Conservation (phyloP, 1,140 invertebrate species). For the Formica selysi region DNA sequence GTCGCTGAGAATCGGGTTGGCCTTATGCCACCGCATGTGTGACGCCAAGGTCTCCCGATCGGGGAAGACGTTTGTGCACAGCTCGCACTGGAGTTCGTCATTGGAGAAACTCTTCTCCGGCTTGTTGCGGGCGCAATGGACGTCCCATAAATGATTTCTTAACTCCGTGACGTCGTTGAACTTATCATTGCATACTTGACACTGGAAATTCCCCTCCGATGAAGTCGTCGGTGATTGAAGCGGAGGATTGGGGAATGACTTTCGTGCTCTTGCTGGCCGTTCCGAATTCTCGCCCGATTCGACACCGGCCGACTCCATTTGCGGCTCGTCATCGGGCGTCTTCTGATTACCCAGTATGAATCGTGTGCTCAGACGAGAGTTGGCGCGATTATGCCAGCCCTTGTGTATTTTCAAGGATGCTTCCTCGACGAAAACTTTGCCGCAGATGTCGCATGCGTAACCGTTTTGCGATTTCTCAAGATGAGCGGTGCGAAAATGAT, state of each 20-base stretch:
- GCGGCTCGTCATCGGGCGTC: neutral
- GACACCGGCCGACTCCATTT: neutral
- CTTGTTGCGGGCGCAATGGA: slow-evolving; percentile 83
- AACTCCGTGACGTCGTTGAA: slow-evolving; percentile 81
- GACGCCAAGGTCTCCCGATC: slow-evolving; percentile 87
- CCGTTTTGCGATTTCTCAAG: slow-evolving; percentile 77
- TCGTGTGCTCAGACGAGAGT: slow-evolving; percentile 42
- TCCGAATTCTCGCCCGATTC: slow-evolving; percentile 9
- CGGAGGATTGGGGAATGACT: slow-evolving; percentile 79
- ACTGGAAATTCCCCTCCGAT: slow-evolving; percentile 74
- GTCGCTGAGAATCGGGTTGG: slow-evolving; percentile 80
- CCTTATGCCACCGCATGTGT: slow-evolving; percentile 86
- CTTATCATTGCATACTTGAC: slow-evolving; percentile 84
- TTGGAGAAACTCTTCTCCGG: slow-evolving; percentile 79
- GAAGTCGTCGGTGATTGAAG: slow-evolving; percentile 51
- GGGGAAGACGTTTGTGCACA: slow-evolving; percentile 88
- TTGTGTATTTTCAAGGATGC: slow-evolving; percentile 87
- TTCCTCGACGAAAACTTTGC: slow-evolving; percentile 87
- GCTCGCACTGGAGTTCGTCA: slow-evolving; percentile 87
- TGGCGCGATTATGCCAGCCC: slow-evolving; percentile 86
- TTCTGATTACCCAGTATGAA: slow-evolving; percentile 7
- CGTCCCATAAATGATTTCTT: slow-evolving; percentile 83
- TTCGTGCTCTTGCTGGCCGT: slow-evolving; percentile 81
- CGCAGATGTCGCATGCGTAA: slow-evolving; percentile 88
- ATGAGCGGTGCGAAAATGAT: slow-evolving; percentile 80